phyloP scores from a whole-genome alignment of 1,140 invertebrate species.

The Lordiphosa collinella region DNA sequence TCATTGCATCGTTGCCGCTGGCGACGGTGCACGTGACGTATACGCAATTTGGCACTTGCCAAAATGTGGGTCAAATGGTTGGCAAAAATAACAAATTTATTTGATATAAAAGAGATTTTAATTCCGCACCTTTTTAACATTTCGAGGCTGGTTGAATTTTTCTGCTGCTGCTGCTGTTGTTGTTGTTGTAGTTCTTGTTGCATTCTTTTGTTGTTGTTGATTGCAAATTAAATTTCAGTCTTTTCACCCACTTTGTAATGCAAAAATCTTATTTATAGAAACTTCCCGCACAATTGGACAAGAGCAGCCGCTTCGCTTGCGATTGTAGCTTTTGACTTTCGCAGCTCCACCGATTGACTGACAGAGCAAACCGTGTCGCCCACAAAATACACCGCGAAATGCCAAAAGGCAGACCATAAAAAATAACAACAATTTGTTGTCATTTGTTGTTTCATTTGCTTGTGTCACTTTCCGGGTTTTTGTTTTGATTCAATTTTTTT shows the following conservation, averaged over 20 bases:
- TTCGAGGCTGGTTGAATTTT: constrained; percentile 11
- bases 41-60: constrained; percentile 51
- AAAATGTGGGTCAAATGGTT: constrained; percentile 53
- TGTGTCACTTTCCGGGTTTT: constrained; percentile 31
- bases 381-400: constrained; percentile 38
- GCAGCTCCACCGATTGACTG: constrained; percentile 28
- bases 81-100: too few relatives aligned
- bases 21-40: constrained; percentile 46
- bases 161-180: constrained; percentile 11
- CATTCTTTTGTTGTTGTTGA: not conserved
- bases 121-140: constrained; percentile 49
- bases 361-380: constrained; percentile 38
- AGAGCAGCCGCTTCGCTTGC: constrained; percentile 21
- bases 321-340: constrained; percentile 36
- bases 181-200: constrained; percentile 10
- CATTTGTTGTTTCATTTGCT: constrained; percentile 6
- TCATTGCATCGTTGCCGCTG: not conserved
- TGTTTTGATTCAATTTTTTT: constrained; percentile 55
- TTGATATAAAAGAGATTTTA: not conserved
- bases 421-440: not conserved
- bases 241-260: constrained; percentile 25
- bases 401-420: constrained; percentile 61
- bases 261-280: not conserved
- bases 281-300: constrained; percentile 5
- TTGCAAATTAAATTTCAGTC: constrained; percentile 34